These are phyloP conservation scores for Cinara cedri DNA, from an alignment of 2,888 invertebrate genomes.

Conservation along the genomic window DNA sequence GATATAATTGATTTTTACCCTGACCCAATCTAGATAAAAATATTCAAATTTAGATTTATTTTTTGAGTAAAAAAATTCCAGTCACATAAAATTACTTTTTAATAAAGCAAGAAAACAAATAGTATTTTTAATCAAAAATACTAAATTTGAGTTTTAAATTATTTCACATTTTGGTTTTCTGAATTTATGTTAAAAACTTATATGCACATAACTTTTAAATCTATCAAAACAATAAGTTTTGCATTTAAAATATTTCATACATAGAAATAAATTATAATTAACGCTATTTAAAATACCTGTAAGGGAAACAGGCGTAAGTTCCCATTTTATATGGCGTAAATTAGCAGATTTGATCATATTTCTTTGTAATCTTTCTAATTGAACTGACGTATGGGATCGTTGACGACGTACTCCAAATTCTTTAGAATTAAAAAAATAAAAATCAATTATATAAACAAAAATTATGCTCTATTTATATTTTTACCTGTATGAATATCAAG, in stretches of 20 bases:
- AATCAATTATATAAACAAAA: slow-evolving; percentile 9
- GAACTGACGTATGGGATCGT: slow-evolving; percentile 86
- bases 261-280: background rate
- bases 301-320: slow-evolving; percentile 66
- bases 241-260: background rate
- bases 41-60: too few relatives aligned
- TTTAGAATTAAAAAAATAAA: slow-evolving; percentile 27
- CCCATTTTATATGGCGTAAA: slow-evolving; percentile 79
- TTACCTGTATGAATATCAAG: slow-evolving; percentile 77
- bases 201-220: too few relatives aligned
- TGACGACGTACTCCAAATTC: slow-evolving; percentile 68
- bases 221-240: background rate
- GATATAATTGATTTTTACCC: too few relatives aligned
- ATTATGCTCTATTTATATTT: slow-evolving; percentile 13
- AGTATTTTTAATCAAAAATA: background rate
- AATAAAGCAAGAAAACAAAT: too few relatives aligned
- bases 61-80: too few relatives aligned
- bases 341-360: slow-evolving; percentile 81
- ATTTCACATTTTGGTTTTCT: background rate
- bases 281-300: slow-evolving; percentile 61
- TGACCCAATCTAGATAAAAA: too few relatives aligned
- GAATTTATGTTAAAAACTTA: too few relatives aligned
- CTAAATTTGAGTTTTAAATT: background rate
- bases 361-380: slow-evolving; percentile 86
- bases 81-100: too few relatives aligned